These are phyloP conservation scores for Halocynthia roretzi DNA, from an alignment of 23 tunicate genomes.

Conservation along the genomic window DNA sequence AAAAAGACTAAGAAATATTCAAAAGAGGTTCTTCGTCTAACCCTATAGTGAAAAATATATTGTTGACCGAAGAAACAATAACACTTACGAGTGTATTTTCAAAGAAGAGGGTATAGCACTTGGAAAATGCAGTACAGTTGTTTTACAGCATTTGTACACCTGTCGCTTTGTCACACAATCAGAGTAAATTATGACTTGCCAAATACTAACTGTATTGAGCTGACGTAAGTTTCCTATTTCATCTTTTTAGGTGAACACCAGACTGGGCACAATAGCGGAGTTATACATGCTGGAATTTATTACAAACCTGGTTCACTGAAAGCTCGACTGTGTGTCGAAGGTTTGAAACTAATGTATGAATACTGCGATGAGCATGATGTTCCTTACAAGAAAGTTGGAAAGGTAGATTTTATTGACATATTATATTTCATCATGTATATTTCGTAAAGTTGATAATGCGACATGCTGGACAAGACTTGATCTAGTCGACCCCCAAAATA, in stretches of 20 bases:
- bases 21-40: too few species aligned
- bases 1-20: too few species aligned
- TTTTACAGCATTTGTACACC: too few species aligned
- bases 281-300: conserved; percentile 97
- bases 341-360: conserved; percentile 69
- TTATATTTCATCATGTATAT: background rate
- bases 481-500: background rate
- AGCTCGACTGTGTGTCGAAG: conserved; percentile 95
- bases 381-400: conserved; percentile 94
- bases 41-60: too few species aligned
- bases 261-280: conserved; percentile 96
- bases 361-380: conserved; percentile 92
- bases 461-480: background rate
- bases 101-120: too few species aligned
- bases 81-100: too few species aligned
- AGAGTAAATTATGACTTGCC: too few species aligned
- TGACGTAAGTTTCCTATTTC: background rate
- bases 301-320: conserved; percentile 92
- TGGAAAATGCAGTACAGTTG: too few species aligned
- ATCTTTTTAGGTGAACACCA: conserved; percentile 52
- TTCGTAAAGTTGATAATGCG: background rate
- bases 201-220: too few species aligned
- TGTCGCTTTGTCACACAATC: too few species aligned
- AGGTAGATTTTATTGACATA: conserved; percentile 22
- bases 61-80: too few species aligned